These are phyloP conservation scores for Dolichallabes microphthalmus DNA, from an alignment of 2,113 vertebrate genomes.

Conservation along the genomic window DNA sequence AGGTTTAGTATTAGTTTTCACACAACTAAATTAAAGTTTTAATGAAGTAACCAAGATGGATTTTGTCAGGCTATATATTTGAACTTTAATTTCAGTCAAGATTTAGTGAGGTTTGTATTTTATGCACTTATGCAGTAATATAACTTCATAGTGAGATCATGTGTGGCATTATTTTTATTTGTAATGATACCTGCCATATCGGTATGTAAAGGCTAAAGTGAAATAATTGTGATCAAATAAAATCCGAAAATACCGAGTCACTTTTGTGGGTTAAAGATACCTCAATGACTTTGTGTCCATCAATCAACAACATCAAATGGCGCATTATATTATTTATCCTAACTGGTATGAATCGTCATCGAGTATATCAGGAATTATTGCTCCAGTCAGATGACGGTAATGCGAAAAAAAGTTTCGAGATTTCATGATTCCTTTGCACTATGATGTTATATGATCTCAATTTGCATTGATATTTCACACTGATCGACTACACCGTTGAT, in stretches of 20 bases:
- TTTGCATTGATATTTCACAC: background rate
- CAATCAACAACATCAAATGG: background rate
- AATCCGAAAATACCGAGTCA: background rate
- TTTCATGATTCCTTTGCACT: background rate
- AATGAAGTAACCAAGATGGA: background rate
- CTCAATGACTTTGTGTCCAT: background rate
- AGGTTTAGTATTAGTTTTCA: background rate
- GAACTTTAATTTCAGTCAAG: background rate
- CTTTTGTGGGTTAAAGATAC: background rate
- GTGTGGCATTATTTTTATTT: background rate
- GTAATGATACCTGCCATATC: background rate
- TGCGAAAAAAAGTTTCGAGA: background rate
- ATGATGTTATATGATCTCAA: background rate
- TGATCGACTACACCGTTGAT: background rate
- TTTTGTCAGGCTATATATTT: background rate
- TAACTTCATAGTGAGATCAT: background rate
- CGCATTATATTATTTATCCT: background rate
- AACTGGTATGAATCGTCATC: slow-evolving; percentile 7
- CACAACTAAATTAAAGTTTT: background rate
- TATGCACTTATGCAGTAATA: background rate
- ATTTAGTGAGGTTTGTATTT: background rate
- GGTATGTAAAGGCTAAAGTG: background rate
- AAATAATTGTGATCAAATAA: background rate
- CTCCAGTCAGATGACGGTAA: slow-evolving; percentile 13
- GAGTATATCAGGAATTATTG: slow-evolving; percentile 40